phyloP scores from a whole-genome alignment of 2,113 vertebrate genomes.

The Eurypyga helias region DNA sequence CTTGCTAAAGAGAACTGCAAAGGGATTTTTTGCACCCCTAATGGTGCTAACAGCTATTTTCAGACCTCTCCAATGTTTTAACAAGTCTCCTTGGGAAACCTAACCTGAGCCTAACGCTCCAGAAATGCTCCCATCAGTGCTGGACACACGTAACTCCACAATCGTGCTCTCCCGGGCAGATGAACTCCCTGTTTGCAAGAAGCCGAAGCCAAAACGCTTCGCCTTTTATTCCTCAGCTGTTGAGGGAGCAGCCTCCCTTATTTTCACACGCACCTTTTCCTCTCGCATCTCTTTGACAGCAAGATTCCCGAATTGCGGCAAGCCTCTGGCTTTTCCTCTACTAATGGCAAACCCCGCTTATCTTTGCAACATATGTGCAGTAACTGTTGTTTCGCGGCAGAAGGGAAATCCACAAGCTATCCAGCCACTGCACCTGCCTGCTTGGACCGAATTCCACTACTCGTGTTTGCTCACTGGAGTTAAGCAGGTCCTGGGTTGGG shows the following conservation, averaged over 20 bases:
- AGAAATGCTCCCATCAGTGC: not conserved
- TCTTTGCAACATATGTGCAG: conserved; percentile 27
- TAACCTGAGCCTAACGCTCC: not conserved
- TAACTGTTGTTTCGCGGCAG: not conserved
- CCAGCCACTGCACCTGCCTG: conserved; percentile 55
- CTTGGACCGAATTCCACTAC: conserved; percentile 25
- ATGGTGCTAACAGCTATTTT: not conserved
- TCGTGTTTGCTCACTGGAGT: not conserved
- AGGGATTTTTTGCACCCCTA: not conserved
- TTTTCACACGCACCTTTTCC: not conserved
- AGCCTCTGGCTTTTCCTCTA: not conserved
- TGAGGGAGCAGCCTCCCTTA: not conserved
- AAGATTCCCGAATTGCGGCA: not conserved
- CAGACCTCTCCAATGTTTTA: not conserved
- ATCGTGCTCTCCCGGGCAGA: accelerated
- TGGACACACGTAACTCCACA: not conserved
- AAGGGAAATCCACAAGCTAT: conserved; percentile 61
- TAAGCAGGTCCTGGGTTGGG: conserved; percentile 29
- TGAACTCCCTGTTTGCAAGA: not conserved
- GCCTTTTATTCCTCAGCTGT: not conserved
- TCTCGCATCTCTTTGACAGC: not conserved
- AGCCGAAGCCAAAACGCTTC: not conserved
- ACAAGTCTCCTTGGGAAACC: not conserved
- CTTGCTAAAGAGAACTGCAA: not conserved
- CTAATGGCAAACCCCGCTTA: not conserved